phyloP scores from a whole-genome alignment of 2,888 invertebrate species.

The Sesamia inferens region DNA sequence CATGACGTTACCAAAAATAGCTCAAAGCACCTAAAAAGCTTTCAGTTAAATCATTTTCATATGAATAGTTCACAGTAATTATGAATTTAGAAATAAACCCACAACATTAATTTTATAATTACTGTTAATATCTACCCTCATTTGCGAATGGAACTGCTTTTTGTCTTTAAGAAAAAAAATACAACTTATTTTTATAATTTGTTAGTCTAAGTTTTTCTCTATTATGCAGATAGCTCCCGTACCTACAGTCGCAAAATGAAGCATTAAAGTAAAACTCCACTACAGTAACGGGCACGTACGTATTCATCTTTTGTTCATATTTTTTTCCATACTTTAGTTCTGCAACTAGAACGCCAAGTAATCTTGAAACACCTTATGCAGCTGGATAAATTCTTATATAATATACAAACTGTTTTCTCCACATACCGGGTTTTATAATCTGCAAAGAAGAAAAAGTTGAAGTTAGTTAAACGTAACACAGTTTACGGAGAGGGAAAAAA shows the following conservation, averaged over 20 bases:
- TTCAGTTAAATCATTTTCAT: too few species aligned
- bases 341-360: constrained; percentile 37
- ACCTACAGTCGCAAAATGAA: constrained; percentile 14
- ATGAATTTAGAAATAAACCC: too few species aligned
- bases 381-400: constrained; percentile 6
- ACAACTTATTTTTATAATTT: constrained; percentile 10
- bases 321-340: constrained; percentile 32
- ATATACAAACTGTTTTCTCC: constrained; percentile 46
- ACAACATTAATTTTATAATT: not conserved
- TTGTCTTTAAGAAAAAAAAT: constrained; percentile 12
- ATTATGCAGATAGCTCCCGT: constrained; percentile 24
- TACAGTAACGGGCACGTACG: constrained; percentile 38
- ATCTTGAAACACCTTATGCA: constrained; percentile 24
- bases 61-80: too few species aligned
- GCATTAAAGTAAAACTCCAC: constrained; percentile 31
- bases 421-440: constrained; percentile 46
- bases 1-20: too few species aligned
- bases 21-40: too few species aligned
- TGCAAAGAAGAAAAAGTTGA: constrained; percentile 43
- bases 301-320: constrained; percentile 34
- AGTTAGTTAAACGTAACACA: constrained; percentile 21
- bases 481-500: not conserved
- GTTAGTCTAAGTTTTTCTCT: constrained; percentile 15
- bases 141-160: not conserved
- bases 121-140: not conserved